Percentiles rank a stretch among this genome's conserved stretches.
Evolutionary conservation across 1,140 invertebrate genomes (phyloP).

Genomic region (Cardiocondyla obscurior): DNA sequence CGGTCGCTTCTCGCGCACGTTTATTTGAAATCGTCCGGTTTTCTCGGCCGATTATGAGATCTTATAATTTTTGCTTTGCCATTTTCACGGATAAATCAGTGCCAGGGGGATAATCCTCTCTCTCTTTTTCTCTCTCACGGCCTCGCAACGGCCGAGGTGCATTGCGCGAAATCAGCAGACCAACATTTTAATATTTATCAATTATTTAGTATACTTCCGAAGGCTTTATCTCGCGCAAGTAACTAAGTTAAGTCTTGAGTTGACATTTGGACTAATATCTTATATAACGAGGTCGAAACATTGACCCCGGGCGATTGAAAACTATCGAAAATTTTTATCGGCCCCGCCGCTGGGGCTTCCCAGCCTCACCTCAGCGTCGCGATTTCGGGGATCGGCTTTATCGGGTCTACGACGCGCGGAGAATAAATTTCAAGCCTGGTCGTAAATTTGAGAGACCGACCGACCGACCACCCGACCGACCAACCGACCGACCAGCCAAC

Average conservation of each 20-base stretch:
- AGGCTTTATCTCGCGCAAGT: neutral
- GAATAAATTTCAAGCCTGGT: constrained; percentile 54
- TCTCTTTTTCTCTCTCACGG: neutral
- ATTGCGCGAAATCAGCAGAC: no score
- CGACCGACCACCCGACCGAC: constrained; percentile 12
- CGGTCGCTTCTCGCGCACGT: neutral
- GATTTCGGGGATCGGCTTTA: constrained; percentile 23
- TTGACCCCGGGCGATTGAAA: neutral
- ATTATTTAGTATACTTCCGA: neutral
- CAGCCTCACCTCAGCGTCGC: neutral
- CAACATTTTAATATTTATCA: neutral
- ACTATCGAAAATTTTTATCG: neutral
- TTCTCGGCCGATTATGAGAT: neutral
- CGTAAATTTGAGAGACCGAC: constrained; percentile 51
- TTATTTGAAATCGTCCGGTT: neutral
- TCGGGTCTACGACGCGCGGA: constrained; percentile 22
- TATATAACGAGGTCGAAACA: neutral
- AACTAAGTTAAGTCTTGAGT: neutral
- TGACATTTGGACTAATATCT: neutral
- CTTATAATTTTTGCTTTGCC: neutral
- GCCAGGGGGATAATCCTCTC: neutral
- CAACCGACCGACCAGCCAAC: no score
- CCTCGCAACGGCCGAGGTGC: no score
- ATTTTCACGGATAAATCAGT: neutral
- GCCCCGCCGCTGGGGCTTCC: neutral